phyloP scores from a whole-genome alignment of 2,888 invertebrate species.

The Eupithecia exiguata region DNA sequence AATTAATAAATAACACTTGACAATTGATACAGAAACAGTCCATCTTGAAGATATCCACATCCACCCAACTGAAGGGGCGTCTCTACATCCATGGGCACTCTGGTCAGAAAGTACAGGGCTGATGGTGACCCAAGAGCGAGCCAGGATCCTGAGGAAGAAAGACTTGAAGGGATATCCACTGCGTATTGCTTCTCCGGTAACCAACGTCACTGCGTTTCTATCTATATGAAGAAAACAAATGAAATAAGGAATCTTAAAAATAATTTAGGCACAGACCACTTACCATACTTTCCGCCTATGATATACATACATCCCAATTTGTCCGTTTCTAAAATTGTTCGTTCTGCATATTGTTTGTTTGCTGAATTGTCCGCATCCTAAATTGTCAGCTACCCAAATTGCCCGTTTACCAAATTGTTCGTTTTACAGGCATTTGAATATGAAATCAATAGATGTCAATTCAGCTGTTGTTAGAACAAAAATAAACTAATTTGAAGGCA shows the following conservation, averaged over 20 bases:
- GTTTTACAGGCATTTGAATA: neutral
- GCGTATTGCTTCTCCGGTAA: conserved; percentile 69
- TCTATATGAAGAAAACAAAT: neutral
- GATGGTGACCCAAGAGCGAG: conserved; percentile 51
- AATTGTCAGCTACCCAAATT: no score
- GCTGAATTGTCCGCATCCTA: neutral
- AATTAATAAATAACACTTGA: no score
- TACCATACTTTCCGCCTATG: neutral
- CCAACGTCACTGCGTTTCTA: neutral
- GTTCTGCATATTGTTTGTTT: neutral
- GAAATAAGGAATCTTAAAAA: neutral
- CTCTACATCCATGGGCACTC: conserved; percentile 62
- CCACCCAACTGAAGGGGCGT: conserved; percentile 59
- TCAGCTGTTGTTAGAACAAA: neutral
- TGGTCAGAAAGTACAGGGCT: conserved; percentile 57
- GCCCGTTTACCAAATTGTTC: neutral
- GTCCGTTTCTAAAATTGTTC: neutral
- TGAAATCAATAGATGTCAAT: neutral
- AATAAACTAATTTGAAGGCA: neutral
- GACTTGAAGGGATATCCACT: conserved; percentile 62
- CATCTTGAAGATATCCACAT: conserved; percentile 60
- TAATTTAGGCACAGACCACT: neutral
- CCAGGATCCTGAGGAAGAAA: conserved; percentile 56
- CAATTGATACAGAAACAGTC: neutral
- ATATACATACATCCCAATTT: neutral